Conservation (phyloP, 2,888 invertebrate species). For the Acrocyrtus sp. region DNA sequence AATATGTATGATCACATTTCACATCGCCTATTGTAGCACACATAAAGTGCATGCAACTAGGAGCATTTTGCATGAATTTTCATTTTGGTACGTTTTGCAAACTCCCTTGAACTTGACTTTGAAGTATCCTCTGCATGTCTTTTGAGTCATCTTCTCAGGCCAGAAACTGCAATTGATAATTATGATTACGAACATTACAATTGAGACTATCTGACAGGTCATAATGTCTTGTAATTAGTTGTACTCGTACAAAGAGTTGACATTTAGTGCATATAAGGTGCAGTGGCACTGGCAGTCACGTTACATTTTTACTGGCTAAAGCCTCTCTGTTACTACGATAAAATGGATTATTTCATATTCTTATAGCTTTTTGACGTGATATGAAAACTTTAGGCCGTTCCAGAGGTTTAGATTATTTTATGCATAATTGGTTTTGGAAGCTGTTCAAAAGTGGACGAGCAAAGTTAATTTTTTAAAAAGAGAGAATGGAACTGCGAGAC, state of each 20-base stretch:
- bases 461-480: neutral
- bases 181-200: neutral
- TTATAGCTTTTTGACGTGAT: constrained; percentile 28
- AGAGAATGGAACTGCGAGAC: neutral
- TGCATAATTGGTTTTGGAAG: neutral
- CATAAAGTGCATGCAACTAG: neutral
- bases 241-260: neutral
- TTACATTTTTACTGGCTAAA: too few relatives aligned
- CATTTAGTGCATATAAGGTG: neutral
- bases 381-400: constrained; percentile 12
- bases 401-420: neutral
- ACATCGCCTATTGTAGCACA: neutral
- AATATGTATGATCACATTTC: neutral
- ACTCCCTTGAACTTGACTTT: constrained; percentile 27
- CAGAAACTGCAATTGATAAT: neutral
- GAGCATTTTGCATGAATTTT: neutral
- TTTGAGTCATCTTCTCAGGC: neutral
- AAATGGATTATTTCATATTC: neutral
- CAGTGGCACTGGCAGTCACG: neutral
- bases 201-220: neutral
- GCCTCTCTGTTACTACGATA: neutral
- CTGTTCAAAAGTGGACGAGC: neutral
- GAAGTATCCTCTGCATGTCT: neutral
- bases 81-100: neutral
- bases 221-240: constrained; percentile 5